phyloP scores from a whole-genome alignment of 2,888 invertebrate species.

The Cosmia pyralina region DNA sequence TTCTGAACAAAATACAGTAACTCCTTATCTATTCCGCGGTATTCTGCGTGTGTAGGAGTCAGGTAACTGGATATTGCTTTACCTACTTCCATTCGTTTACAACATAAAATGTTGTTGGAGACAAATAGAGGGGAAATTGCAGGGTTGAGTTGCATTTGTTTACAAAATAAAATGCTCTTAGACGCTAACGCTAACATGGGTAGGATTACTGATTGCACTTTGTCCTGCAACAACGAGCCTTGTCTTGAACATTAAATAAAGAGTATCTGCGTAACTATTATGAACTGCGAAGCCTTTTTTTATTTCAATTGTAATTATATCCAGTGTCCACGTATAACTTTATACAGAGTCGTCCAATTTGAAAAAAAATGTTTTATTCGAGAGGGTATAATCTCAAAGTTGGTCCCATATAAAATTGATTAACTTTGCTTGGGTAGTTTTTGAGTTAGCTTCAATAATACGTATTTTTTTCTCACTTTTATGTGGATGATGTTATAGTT shows the following conservation, averaged over 20 bases:
- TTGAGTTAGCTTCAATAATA: too few species aligned
- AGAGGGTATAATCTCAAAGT: too few species aligned
- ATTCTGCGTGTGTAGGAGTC: slow-evolving; percentile 28
- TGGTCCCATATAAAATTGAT: too few species aligned
- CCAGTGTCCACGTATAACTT: too few species aligned
- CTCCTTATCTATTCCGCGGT: background rate
- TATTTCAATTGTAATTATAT: too few species aligned
- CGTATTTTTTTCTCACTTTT: too few species aligned
- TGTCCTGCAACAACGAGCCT: background rate
- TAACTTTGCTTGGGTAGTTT: too few species aligned
- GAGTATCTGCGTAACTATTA: background rate
- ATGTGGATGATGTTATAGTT: too few species aligned
- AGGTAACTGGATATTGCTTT: slow-evolving; percentile 11
- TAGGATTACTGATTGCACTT: background rate
- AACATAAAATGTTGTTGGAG: slow-evolving; percentile 12
- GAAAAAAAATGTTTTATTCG: too few species aligned
- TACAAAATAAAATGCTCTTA: slow-evolving; percentile 10
- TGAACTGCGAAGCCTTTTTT: background rate
- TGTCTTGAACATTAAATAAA: background rate
- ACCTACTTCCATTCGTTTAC: slow-evolving; percentile 19
- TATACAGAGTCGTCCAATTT: too few species aligned
- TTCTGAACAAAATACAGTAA: background rate
- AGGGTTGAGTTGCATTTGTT: background rate
- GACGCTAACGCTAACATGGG: background rate
- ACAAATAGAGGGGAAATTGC: background rate